Conservation (phyloP, 2,113 vertebrate genomes). For the Atractosteus spatula region DNA sequence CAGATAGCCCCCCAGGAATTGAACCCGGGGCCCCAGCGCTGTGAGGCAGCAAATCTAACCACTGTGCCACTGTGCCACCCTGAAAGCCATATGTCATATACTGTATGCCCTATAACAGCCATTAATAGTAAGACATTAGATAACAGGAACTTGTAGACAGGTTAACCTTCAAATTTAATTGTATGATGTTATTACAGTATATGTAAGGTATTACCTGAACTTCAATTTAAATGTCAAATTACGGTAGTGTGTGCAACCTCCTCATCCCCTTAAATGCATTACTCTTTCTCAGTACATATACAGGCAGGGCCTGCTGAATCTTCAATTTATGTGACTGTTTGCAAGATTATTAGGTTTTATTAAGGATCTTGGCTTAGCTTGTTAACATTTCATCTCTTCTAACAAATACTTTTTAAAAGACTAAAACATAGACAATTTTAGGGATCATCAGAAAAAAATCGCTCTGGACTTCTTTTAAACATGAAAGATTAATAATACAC, state of each 20-base stretch:
- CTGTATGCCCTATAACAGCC: too few species aligned
- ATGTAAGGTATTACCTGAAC: background rate
- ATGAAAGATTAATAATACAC: conserved; percentile 56
- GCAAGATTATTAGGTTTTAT: conserved; percentile 22
- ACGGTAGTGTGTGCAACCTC: conserved; percentile 13
- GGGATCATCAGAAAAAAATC: conserved; percentile 35
- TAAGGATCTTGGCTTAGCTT: conserved; percentile 20
- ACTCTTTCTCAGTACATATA: conserved; percentile 27
- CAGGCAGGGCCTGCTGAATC: conserved; percentile 37
- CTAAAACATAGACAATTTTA: conserved; percentile 26
- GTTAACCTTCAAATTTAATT: too few species aligned
- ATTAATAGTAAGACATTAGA: too few species aligned
- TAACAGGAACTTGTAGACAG: too few species aligned
- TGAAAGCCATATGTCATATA: too few species aligned
- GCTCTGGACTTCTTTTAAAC: conserved; percentile 49
- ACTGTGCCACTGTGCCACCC: too few species aligned
- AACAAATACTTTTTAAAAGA: conserved; percentile 26
- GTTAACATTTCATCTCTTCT: conserved; percentile 24
- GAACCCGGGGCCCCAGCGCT: too few species aligned
- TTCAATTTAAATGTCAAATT: conserved; percentile 22
- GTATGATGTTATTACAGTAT: too few species aligned
- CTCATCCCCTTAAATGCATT: conserved; percentile 27
- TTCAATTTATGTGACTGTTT: conserved; percentile 36
- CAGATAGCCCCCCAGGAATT: too few species aligned
- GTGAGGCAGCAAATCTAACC: too few species aligned